Evolutionary conservation across 2,888 invertebrate genomes (phyloP), one percentile per base, ranked within the genome.

Genomic region (Phorcus lineatus): DNA sequence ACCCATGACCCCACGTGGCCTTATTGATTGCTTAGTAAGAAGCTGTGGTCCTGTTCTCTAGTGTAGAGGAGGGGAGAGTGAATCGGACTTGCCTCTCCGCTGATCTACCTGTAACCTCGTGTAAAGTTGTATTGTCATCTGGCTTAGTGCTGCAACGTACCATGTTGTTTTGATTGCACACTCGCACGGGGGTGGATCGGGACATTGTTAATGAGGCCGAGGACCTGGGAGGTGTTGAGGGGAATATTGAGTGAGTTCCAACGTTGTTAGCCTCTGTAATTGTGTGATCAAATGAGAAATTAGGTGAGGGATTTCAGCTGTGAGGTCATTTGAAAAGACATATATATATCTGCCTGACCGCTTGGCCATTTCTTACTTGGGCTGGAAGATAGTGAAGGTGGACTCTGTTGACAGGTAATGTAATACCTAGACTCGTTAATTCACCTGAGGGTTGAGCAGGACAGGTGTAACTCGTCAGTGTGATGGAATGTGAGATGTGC

Each of bases 161-260:
- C 70, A 70, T 70, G 70, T 70, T 70, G 70, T 70, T 70, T 70
- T 70, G 40, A 70, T 70, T 70, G 70, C 70, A n/a, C 40, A 36
- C 70, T 70, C 36, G 19, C 31, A 70, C 70, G 70, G 70, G 70
- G 70, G 70, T 36, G 70, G 28, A 36, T 70, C 40, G 40, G 40
- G 40, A 70, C 36, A 70, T 31, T 19, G 13, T 70, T 70, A 70
- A 70, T 70, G 70, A 70, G 70, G 40, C n/a, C 70, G 70, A 36
- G 70, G 36, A 40, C 70, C 19, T 36, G 70, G 19, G 70, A 70
- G 28, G 36, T 36, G 36, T 31, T 40, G 70, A 40, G 36, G 40
- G 36, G 70, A 70, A 70, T 70, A 70, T 70, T 70, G 70, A 70
- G 36, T 40, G 70, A 70, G 70, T 70, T 70, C 70, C 70, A 36